Conservation (phyloP, 2,797 vertebrate species). For the Lutjanus argentimaculatus region DNA sequence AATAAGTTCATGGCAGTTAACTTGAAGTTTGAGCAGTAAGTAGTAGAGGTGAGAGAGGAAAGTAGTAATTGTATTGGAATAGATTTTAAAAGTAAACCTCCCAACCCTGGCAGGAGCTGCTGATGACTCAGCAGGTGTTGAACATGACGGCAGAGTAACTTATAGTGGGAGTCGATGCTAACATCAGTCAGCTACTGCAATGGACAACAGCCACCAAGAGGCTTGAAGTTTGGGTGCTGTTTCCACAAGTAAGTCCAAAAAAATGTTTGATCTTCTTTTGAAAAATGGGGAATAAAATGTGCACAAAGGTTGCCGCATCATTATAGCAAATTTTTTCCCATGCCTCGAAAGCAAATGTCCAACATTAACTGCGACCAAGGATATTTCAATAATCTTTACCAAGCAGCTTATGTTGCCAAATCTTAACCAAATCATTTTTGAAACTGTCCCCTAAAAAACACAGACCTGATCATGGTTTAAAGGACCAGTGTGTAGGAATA, state of each 20-base stretch:
- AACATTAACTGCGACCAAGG: neutral
- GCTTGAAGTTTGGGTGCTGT: neutral
- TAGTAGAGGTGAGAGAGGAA: too few species aligned
- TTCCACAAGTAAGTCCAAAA: neutral
- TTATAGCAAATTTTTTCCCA: neutral
- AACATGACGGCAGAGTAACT: neutral
- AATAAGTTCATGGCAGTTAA: too few species aligned
- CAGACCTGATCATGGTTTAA: neutral
- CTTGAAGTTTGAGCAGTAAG: too few species aligned
- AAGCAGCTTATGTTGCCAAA: neutral
- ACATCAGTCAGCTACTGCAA: neutral
- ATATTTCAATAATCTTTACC: neutral
- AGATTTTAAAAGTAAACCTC: too few species aligned
- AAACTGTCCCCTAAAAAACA: neutral
- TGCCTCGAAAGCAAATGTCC: neutral
- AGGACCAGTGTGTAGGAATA: too few species aligned
- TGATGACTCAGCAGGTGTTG: conserved; percentile 6
- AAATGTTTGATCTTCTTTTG: too few species aligned
- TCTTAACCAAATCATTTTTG: neutral
- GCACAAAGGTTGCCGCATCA: neutral
- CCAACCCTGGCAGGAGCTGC: neutral
- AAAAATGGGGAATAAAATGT: neutral
- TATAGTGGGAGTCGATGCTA: neutral
- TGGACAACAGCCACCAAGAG: neutral
- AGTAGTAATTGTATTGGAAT: too few species aligned